These are phyloP conservation scores for Cettia cetti DNA, from an alignment of 2,113 vertebrate genomes.

Conservation along the genomic window DNA sequence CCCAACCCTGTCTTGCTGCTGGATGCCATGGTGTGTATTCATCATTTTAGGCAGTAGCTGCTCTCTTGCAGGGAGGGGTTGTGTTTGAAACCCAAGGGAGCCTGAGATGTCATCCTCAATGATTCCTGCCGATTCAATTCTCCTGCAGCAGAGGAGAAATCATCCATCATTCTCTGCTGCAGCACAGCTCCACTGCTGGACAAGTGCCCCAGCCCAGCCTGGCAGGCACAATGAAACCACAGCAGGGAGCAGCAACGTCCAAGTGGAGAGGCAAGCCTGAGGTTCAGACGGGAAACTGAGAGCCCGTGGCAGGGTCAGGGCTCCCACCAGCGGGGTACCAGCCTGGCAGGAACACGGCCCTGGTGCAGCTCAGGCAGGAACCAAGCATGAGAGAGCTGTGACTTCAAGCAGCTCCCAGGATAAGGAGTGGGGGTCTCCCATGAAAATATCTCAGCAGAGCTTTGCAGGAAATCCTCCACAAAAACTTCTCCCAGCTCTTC, in stretches of 20 bases:
- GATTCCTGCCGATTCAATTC: background rate
- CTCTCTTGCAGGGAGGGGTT: background rate
- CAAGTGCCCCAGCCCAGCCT: background rate
- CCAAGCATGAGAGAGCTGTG: background rate
- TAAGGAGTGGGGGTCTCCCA: background rate
- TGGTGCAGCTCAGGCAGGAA: fast-evolving
- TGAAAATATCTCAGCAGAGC: background rate
- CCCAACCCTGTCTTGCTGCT: background rate
- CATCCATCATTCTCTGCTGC: background rate
- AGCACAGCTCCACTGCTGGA: background rate
- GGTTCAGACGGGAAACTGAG: background rate
- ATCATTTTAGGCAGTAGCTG: background rate
- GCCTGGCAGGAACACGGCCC: fast-evolving
- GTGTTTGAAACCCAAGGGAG: background rate
- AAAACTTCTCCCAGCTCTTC: background rate
- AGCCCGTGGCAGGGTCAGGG: background rate
- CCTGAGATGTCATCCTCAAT: background rate
- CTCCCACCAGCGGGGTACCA: background rate
- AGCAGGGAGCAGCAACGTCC: background rate
- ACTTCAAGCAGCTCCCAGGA: background rate
- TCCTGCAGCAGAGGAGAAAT: background rate
- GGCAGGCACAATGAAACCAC: background rate
- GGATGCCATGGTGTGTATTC: background rate
- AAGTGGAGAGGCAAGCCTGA: background rate
- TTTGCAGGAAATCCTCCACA: background rate